These are phyloP conservation scores for Antennarius striatus DNA, from an alignment of 2,113 vertebrate species.

Conservation along the genomic window DNA sequence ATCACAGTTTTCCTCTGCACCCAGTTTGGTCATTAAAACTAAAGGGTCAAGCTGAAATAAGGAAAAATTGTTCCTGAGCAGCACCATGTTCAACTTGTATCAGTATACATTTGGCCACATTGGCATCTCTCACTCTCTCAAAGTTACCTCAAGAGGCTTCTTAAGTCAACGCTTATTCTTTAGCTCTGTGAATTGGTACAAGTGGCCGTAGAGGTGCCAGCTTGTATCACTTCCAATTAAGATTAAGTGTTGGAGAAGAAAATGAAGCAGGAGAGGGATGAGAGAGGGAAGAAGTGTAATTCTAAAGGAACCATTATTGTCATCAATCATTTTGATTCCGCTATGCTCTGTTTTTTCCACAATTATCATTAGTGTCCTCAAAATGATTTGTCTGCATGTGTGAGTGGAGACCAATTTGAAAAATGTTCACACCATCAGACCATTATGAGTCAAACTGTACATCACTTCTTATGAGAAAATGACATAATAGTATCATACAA, in stretches of 20 bases:
- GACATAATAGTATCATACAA: too few species aligned
- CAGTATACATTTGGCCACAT: too few species aligned
- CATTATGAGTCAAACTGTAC: too few species aligned
- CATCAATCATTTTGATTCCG: slow-evolving; percentile 35
- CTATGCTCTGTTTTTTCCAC: slow-evolving; percentile 21
- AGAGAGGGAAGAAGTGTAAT: background rate
- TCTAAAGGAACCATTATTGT: slow-evolving; percentile 28
- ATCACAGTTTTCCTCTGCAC: background rate
- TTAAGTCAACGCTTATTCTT: slow-evolving; percentile 33
- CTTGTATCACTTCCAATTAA: slow-evolving; percentile 44
- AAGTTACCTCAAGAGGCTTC: slow-evolving; percentile 7
- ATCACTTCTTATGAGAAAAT: too few species aligned
- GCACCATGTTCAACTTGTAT: background rate
- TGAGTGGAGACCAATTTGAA: too few species aligned
- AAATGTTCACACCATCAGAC: too few species aligned
- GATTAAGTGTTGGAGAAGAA: background rate
- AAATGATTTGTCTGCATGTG: background rate
- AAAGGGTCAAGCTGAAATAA: background rate
- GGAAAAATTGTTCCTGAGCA: background rate
- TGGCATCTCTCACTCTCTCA: background rate
- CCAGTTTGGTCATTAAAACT: background rate
- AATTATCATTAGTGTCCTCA: slow-evolving; percentile 33
- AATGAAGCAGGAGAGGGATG: background rate
- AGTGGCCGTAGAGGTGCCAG: slow-evolving; percentile 14
- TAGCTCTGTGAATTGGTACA: slow-evolving; percentile 21